Evolutionary conservation across 2,888 invertebrate genomes (phyloP).

Genomic region (Oxytorus armatus): DNA sequence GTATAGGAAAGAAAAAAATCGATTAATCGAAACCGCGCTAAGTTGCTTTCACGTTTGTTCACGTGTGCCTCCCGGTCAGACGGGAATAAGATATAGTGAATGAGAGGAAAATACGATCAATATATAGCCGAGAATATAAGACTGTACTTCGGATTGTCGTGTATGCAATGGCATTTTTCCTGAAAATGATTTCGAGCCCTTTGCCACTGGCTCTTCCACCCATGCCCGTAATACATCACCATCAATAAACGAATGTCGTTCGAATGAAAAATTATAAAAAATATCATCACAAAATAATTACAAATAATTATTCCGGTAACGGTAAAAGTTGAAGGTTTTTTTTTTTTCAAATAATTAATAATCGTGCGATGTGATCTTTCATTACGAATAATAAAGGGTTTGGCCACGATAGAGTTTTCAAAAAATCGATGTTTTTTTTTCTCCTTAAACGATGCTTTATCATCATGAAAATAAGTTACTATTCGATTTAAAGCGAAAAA

Average conservation of each 20-base stretch:
- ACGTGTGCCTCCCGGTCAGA: not conserved
- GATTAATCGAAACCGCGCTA: not conserved
- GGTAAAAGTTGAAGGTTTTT: too few species aligned
- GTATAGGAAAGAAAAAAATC: not conserved
- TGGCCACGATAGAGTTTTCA: too few species aligned
- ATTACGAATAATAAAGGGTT: too few species aligned
- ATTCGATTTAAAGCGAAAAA: too few species aligned
- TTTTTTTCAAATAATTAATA: too few species aligned
- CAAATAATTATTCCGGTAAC: too few species aligned
- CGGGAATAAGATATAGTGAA: not conserved
- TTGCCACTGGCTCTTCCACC: conserved; percentile 1
- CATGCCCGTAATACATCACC: not conserved
- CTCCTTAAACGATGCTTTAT: too few species aligned
- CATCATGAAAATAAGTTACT: too few species aligned
- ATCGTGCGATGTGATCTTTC: too few species aligned
- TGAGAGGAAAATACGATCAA: conserved; percentile 10
- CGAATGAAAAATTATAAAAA: too few species aligned
- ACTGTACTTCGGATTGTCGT: not conserved
- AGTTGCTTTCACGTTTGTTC: conserved; percentile 15
- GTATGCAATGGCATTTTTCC: not conserved
- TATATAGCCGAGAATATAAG: not conserved
- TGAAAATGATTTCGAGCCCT: not conserved
- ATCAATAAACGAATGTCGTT: not conserved
- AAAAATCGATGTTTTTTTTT: too few species aligned
- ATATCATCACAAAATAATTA: too few species aligned